phyloP scores from a whole-genome alignment of 2,797 vertebrate species.

The Sebastes trivittatus region DNA sequence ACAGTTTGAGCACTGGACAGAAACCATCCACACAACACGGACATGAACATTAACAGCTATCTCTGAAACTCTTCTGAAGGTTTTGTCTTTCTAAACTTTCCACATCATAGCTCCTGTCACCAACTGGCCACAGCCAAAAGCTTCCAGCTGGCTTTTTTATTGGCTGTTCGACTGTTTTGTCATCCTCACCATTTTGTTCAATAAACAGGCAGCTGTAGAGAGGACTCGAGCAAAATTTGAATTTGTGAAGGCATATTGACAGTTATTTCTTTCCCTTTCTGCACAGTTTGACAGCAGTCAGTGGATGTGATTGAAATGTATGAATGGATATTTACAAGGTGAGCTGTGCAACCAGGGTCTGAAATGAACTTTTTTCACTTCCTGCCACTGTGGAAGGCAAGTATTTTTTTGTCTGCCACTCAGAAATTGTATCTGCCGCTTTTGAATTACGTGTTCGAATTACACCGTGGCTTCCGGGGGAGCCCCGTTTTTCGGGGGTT shows the following conservation, averaged over 20 bases:
- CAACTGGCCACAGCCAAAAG: not conserved
- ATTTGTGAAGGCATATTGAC: not conserved
- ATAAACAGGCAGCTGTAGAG: not conserved
- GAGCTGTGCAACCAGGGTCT: not conserved
- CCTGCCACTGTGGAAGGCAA: too few species aligned
- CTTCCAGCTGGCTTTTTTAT: not conserved
- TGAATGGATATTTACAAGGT: not conserved
- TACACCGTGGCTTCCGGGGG: too few species aligned
- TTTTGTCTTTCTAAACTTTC: not conserved
- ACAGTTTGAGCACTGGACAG: not conserved
- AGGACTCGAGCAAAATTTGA: not conserved
- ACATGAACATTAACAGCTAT: not conserved
- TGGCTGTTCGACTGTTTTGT: not conserved
- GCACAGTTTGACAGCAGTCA: not conserved
- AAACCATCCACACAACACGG: not conserved
- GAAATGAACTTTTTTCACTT: too few species aligned
- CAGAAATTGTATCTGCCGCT: too few species aligned
- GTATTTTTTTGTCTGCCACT: too few species aligned
- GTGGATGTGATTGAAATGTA: not conserved
- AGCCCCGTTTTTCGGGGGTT: too few species aligned
- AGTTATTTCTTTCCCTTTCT: not conserved
- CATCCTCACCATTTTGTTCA: not conserved
- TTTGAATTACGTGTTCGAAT: too few species aligned
- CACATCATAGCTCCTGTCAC: not conserved
- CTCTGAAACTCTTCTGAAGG: not conserved